Evolutionary conservation across 2,797 vertebrate genomes (phyloP).

Genomic region (Coregonus ussuriensis): DNA sequence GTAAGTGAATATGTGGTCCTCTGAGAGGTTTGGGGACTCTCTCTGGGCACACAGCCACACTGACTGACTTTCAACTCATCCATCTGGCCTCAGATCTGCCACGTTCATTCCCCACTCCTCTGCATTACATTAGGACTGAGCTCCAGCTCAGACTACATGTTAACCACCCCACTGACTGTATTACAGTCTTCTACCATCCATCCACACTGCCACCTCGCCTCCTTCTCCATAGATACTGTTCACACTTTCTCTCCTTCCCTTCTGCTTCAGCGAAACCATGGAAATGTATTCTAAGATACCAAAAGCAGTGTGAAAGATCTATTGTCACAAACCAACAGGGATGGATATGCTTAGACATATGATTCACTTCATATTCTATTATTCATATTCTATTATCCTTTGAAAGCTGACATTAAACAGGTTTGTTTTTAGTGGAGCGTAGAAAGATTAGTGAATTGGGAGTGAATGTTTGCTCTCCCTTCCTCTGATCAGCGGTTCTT

Average conservation of each 20-base stretch:
- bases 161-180: background rate
- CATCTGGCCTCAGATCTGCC: constrained; percentile 24
- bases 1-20: constrained; percentile 8
- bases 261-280: constrained; percentile 4
- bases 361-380: background rate
- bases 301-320: background rate
- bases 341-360: constrained; percentile 8
- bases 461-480: background rate
- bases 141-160: constrained; percentile 14
- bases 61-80: constrained; percentile 33
- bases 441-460: background rate
- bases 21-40: constrained; percentile 23
- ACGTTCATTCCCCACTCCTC: constrained; percentile 13
- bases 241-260: background rate
- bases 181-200: background rate
- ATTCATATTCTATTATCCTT: background rate
- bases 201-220: background rate
- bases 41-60: constrained; percentile 28
- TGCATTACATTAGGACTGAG: background rate
- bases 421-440: constrained; percentile 26
- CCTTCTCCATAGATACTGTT: background rate
- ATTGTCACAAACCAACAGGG: background rate
- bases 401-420: constrained; percentile 30
- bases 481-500: constrained; percentile 26
- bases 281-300: background rate